phyloP scores from a whole-genome alignment of 2,888 invertebrate species.

The Eudemis profundana region DNA sequence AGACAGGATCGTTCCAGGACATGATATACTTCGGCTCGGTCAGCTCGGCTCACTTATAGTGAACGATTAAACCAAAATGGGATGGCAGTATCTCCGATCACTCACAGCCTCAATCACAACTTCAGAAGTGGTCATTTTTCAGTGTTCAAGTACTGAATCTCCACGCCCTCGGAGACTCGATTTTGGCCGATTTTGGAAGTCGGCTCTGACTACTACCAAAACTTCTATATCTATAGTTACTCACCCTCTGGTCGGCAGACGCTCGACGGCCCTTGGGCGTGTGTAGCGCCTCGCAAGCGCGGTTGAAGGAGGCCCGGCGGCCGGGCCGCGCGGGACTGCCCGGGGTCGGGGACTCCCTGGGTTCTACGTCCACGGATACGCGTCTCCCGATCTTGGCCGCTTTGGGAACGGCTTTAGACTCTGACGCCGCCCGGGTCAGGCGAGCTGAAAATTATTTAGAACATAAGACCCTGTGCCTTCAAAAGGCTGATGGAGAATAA shows the following conservation, averaged over 20 bases:
- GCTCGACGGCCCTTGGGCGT: conserved; percentile 71
- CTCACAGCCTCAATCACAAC: no score
- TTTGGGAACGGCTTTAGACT: conserved; percentile 61
- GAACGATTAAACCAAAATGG: no score
- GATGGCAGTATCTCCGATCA: no score
- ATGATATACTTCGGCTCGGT: no score
- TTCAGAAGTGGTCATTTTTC: no score
- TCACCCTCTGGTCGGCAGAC: conserved; percentile 56
- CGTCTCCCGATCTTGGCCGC: conserved; percentile 66
- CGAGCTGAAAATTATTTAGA: conserved; percentile 59
- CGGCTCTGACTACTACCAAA: not conserved
- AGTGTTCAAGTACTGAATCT: no score
- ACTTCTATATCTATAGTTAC: no score
- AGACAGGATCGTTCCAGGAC: no score
- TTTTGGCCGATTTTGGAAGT: not conserved
- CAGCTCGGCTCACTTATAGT: no score
- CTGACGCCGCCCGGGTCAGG: conserved; percentile 68
- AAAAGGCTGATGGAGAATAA: no score
- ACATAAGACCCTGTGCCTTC: no score
- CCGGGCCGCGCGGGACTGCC: conserved; percentile 59
- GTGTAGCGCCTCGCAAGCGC: conserved; percentile 74
- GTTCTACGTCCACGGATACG: conserved; percentile 63
- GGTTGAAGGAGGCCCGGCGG: conserved; percentile 76
- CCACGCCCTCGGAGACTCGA: no score
- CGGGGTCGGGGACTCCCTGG: conserved; percentile 51